These are phyloP conservation scores for Percopsis omiscomaycus DNA, from an alignment of 2,797 vertebrate genomes.

Conservation along the genomic window DNA sequence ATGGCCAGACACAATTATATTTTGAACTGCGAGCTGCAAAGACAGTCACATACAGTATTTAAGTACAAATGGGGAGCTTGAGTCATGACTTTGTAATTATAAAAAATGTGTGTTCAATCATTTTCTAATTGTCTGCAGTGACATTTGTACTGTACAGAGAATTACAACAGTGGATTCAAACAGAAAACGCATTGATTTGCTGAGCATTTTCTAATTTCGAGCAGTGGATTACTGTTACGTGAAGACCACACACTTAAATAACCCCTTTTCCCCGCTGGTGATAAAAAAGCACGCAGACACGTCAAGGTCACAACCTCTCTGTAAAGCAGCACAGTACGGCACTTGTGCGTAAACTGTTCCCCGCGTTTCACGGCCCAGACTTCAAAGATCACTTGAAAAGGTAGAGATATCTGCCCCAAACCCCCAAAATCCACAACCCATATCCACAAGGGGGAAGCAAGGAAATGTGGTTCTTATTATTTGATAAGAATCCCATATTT, in stretches of 20 bases:
- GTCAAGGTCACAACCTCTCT: conserved; percentile 42
- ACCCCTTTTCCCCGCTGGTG: not conserved
- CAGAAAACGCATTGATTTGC: not conserved
- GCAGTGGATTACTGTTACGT: not conserved
- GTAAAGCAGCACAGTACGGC: conserved; percentile 7
- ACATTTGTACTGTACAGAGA: not conserved
- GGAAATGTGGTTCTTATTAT: conserved; percentile 87
- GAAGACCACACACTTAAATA: not conserved
- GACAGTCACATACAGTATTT: not conserved
- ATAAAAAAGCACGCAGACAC: conserved; percentile 16
- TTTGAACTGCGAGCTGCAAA: no score
- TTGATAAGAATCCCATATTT: conserved; percentile 86
- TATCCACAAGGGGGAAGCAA: conserved; percentile 51
- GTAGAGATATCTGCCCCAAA: conserved; percentile 71
- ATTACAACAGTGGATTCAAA: not conserved
- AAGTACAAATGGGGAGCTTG: not conserved
- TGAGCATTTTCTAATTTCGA: no score
- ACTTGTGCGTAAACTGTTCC: conserved; percentile 48
- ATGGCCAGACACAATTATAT: no score
- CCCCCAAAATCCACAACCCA: conserved; percentile 49
- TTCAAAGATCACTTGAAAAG: conserved; percentile 79
- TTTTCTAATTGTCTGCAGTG: not conserved
- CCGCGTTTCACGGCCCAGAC: conserved; percentile 63
- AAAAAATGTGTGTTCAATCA: not conserved
- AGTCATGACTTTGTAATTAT: not conserved